These are phyloP conservation scores for Crematogaster levior DNA, from an alignment of 2,888 invertebrate genomes.

Conservation along the genomic window DNA sequence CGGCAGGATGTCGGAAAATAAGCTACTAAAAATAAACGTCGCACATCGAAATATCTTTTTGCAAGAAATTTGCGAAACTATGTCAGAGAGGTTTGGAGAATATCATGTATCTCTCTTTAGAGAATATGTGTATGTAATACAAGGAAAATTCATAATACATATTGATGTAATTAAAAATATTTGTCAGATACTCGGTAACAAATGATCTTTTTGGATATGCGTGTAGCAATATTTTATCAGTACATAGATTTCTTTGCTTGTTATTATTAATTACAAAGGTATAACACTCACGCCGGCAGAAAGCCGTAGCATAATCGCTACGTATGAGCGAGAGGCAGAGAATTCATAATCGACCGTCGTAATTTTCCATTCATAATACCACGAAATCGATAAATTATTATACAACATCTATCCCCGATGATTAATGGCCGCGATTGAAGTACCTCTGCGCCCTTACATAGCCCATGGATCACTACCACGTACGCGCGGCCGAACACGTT, in stretches of 20 bases:
- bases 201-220: background rate
- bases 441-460: constrained; percentile 42
- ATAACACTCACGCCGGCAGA: background rate
- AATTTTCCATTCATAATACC: constrained; percentile 63
- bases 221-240: constrained; percentile 27
- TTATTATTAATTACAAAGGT: constrained; percentile 10
- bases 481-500: constrained; percentile 43
- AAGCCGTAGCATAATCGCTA: background rate
- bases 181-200: background rate
- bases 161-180: background rate
- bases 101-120: background rate
- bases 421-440: constrained; percentile 62
- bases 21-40: constrained; percentile 27
- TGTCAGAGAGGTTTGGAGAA: background rate
- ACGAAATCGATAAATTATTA: constrained; percentile 68
- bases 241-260: background rate
- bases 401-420: constrained; percentile 59
- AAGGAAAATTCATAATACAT: background rate
- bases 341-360: constrained; percentile 33
- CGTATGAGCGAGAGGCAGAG: background rate
- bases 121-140: background rate
- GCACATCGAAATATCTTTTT: background rate
- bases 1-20: constrained; percentile 8
- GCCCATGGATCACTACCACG: constrained; percentile 58
- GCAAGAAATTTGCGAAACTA: background rate